These are phyloP conservation scores for Ptychoptera contaminata DNA, from an alignment of 2,888 invertebrate genomes.

Conservation along the genomic window DNA sequence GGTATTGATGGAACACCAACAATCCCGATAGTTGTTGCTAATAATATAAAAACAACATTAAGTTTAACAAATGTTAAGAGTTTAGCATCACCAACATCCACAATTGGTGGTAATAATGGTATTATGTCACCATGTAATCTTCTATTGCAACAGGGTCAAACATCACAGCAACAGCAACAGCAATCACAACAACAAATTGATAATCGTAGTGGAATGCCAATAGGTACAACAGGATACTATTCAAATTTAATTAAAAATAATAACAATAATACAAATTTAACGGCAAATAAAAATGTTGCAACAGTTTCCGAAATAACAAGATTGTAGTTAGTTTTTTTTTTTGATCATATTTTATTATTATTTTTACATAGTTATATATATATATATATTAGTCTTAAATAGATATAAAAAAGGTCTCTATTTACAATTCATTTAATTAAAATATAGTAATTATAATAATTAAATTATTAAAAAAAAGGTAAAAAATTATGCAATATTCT, in stretches of 20 bases:
- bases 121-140: slow-evolving; percentile 20
- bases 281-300: slow-evolving; percentile 23
- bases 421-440: too few species aligned
- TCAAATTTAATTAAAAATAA: slow-evolving; percentile 20
- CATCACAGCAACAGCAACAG: slow-evolving; percentile 21
- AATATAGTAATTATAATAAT: too few species aligned
- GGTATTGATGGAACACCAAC: slow-evolving; percentile 7
- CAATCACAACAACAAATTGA: slow-evolving; percentile 19
- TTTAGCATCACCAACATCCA: slow-evolving; percentile 25
- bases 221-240: slow-evolving; percentile 26
- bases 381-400: too few species aligned
- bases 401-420: too few species aligned
- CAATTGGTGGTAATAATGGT: slow-evolving; percentile 21
- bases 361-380: too few species aligned
- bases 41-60: not conserved
- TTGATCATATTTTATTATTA: too few species aligned
- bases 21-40: slow-evolving; percentile 15
- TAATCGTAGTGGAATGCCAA: not conserved
- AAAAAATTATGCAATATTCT: too few species aligned
- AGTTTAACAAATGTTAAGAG: slow-evolving; percentile 22
- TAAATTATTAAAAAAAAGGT: too few species aligned
- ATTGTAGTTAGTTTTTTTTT: slow-evolving; percentile 31
- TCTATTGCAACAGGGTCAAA: slow-evolving; percentile 20
- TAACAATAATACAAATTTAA: slow-evolving; percentile 19
- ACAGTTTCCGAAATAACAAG: slow-evolving; percentile 56